These are phyloP conservation scores for Psilanteris sp. DNA, from an alignment of 1,140 invertebrate genomes.

Conservation along the genomic window DNA sequence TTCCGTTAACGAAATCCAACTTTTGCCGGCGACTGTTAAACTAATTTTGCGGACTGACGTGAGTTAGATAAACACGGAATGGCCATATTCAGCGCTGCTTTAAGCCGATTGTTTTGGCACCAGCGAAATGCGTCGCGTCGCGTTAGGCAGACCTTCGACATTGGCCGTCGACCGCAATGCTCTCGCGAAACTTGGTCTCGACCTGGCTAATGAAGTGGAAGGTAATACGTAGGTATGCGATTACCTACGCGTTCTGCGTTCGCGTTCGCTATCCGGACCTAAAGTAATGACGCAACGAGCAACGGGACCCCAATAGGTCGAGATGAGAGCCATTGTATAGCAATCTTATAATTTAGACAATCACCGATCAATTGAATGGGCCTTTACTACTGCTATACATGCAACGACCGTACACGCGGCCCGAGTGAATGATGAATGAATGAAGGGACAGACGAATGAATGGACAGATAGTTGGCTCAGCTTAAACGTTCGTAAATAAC, in stretches of 20 bases:
- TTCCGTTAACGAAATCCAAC: constrained; percentile 70
- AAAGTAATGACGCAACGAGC: constrained; percentile 79
- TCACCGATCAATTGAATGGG: constrained; percentile 81
- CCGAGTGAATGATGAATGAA: constrained; percentile 80
- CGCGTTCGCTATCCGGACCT: constrained; percentile 73
- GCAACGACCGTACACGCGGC: constrained; percentile 75
- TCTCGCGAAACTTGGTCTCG: constrained; percentile 17
- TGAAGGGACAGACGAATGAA: constrained; percentile 81
- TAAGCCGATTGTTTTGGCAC: constrained; percentile 41
- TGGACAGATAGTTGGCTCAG: constrained; percentile 80
- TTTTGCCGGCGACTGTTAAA: constrained; percentile 72
- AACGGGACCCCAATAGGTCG: constrained; percentile 80
- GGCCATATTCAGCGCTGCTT: constrained; percentile 65
- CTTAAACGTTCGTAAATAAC: constrained; percentile 81
- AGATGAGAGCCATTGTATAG: constrained; percentile 81
- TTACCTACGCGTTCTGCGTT: constrained; percentile 69
- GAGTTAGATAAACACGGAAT: constrained; percentile 76
- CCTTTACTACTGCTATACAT: constrained; percentile 80
- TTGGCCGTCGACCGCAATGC: not conserved
- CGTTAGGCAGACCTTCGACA: constrained; percentile 16
- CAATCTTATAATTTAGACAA: constrained; percentile 82
- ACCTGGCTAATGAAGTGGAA: constrained; percentile 18
- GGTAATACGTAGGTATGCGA: constrained; percentile 48
- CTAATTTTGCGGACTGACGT: constrained; percentile 71
- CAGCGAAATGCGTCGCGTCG: constrained; percentile 26